phyloP scores from a whole-genome alignment of 2,888 invertebrate species.

The Drosophila formosana region DNA sequence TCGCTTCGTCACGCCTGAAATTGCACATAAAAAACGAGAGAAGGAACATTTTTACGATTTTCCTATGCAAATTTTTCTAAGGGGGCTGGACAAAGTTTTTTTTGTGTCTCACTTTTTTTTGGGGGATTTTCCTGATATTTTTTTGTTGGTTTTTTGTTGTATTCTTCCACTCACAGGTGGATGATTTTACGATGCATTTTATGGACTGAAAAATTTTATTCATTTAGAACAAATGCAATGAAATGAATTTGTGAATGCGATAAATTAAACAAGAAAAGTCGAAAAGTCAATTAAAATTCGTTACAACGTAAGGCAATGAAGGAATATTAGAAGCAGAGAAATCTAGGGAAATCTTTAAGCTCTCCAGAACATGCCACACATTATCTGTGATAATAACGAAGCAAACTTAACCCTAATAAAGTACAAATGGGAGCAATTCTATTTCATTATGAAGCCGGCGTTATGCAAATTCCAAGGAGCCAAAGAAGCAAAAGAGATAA shows the following conservation, averaged over 20 bases:
- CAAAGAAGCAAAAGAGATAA: constrained; percentile 55
- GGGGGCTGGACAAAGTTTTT: constrained; percentile 21
- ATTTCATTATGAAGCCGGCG: constrained; percentile 62
- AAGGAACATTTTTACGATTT: constrained; percentile 69
- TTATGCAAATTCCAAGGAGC: constrained; percentile 29
- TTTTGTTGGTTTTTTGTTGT: constrained; percentile 10
- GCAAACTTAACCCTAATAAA: constrained; percentile 71
- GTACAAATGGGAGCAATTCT: constrained; percentile 79
- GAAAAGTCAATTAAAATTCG: constrained; percentile 62
- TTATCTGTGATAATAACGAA: constrained; percentile 65
- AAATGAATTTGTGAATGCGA: constrained; percentile 48
- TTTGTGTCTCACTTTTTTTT: constrained; percentile 22
- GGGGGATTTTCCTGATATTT: constrained; percentile 22
- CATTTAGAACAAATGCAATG: constrained; percentile 53
- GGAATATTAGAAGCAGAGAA: not conserved
- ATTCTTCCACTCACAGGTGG: constrained; percentile 57
- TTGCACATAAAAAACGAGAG: constrained; percentile 51
- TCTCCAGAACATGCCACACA: constrained; percentile 44
- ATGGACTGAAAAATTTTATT: constrained; percentile 66
- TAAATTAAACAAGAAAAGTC: constrained; percentile 45
- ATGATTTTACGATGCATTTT: constrained; percentile 74
- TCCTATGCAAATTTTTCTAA: constrained; percentile 68
- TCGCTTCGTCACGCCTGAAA: constrained; percentile 68
- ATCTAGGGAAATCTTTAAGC: constrained; percentile 10
- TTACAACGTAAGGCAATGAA: constrained; percentile 35